Base-by-base conservation (phyloP, 1,140 invertebrate species). In the Branchinecta lynchi region DNA sequence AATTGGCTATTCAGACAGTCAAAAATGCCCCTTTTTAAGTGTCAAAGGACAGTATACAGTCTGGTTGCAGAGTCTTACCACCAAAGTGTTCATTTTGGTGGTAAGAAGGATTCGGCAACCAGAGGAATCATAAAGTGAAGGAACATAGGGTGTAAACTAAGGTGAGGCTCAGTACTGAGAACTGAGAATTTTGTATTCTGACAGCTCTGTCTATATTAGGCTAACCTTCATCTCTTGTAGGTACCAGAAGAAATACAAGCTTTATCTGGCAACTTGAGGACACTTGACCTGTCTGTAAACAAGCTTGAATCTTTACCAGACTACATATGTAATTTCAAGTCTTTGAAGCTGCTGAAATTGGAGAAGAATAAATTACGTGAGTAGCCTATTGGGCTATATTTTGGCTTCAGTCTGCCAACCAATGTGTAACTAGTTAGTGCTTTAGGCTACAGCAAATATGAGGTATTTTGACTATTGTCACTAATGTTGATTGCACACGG, bases 211-310 rank as follows among this genome's bases (percentile, higher is more conserved):
- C 44, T 45, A 82, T 89, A 80, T 82, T 86, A 75, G 74, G 79
- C 71, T 75, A 82, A 79, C 73, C 81, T 89, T 17, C 80, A 82
- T 45, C 79, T 71, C 7, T 73, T 73, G 12, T 70, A 82, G 78
- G 77, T 83, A 74, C 81, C 81, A 66, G 74, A 74, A 67, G 79
- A 81, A 45, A 71, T 82, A n/a, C 73, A 77, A 45, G 75, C 75
- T 73, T 67, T 84, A 17, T 76, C 77, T n/a, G 84, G 84, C 69
- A 81, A 86, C 21, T 77, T 98, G 46, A 83, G 95, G 72, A 96
- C 88, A 43, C 80, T 96, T 69, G 94, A 98, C 78, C 76, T 98
- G 44, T 94, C 93, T 0, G 85, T 91, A 70, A 98, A 98, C 78
- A 91, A 88, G 79, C 87, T 98, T 73, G 77, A 83, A 21, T 75